Base-by-base conservation (phyloP, 2,888 invertebrate genomes). In the Sphaeridia pumilis region DNA sequence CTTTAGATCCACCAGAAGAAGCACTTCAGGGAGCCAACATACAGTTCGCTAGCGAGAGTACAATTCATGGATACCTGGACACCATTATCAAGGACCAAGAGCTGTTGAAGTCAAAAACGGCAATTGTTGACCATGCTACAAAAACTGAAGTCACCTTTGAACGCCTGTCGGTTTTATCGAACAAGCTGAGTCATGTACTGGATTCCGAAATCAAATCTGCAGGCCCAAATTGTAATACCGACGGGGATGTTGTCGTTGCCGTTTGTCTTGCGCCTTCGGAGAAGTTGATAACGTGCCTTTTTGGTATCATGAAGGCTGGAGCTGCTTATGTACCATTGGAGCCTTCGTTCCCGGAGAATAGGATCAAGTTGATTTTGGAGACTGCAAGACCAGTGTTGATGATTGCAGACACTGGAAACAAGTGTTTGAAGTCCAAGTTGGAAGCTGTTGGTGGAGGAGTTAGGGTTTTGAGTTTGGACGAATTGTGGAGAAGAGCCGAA, bases 291-390 rank as follows among this genome's bases (percentile, higher is more conserved):
- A 73, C 78, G 27, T 72, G 81, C 0, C 70, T 90, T 21, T 69
- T 89, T 56, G 80, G 84, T 0, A 78, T 83, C 47, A 81, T 86
- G 78, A 87, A 88, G 71, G 75, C 83, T 0, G 88, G 89, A 0
- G 84, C 83, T 17, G 84, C 87, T 0, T 90, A 90, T 71, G 73
- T 89, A 49, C 89, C 90, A 0, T 74, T 90, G 65, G 88, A 88
- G 67, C 78, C 81, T 0, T 72, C 73, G 50, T 80, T 79, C 65
- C 88, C 89, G 0, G 76, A 76, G 25, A 76, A 78, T 2, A 76
- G 89, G 60, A 77, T 87, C 42, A 75, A 79, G 21, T 85, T 87
- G 66, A 87, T 89, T 49, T 68, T 88, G 14, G 72, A 75, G 21
- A 87, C 87, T 68, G 77, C 86, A 0, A 76, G 78, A 56, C 88